Conservation (phyloP, 2,888 invertebrate genomes). For the Chloromyia formosa region DNA sequence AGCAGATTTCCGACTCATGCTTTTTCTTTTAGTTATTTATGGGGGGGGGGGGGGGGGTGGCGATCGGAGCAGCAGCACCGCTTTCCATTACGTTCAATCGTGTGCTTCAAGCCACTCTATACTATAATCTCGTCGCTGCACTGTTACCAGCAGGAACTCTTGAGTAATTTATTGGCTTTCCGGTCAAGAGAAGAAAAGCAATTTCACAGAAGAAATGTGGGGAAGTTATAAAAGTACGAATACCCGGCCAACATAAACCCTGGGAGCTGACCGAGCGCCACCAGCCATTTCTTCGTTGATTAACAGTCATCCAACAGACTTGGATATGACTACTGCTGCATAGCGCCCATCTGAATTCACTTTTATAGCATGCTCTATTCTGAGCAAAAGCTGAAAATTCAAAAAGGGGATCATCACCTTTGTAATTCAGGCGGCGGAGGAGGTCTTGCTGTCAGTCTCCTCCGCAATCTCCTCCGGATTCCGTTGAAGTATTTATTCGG, state of each 20-base stretch:
- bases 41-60: too few relatives aligned
- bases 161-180: conserved; percentile 4
- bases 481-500: conserved; percentile 13
- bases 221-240: conserved; percentile 50
- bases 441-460: not conserved
- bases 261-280: too few relatives aligned
- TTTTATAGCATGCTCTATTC: too few relatives aligned
- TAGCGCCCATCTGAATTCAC: too few relatives aligned
- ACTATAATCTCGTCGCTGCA: conserved; percentile 5
- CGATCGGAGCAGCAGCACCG: too few relatives aligned
- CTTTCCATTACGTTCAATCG: too few relatives aligned
- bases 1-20: too few relatives aligned
- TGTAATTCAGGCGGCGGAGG: not conserved
- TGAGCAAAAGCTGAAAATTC: too few relatives aligned
- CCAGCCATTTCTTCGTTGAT: not conserved
- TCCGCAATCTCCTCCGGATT: not conserved
- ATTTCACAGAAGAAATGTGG: conserved; percentile 49
- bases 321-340: not conserved
- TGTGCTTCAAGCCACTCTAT: too few relatives aligned
- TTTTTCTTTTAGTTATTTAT: too few relatives aligned
- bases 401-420: too few relatives aligned
- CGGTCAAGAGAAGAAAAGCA: conserved; percentile 35
- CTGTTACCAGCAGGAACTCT: not conserved
- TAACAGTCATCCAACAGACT: not conserved
- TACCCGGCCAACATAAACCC: conserved; percentile 45